Percentiles rank a stretch among this genome's conserved stretches.
These are phyloP conservation scores for Halisarca cf. caerulea DNA, from an alignment of 37 sponge, comb jelly and placozoan genomes.

Conservation along the genomic window DNA sequence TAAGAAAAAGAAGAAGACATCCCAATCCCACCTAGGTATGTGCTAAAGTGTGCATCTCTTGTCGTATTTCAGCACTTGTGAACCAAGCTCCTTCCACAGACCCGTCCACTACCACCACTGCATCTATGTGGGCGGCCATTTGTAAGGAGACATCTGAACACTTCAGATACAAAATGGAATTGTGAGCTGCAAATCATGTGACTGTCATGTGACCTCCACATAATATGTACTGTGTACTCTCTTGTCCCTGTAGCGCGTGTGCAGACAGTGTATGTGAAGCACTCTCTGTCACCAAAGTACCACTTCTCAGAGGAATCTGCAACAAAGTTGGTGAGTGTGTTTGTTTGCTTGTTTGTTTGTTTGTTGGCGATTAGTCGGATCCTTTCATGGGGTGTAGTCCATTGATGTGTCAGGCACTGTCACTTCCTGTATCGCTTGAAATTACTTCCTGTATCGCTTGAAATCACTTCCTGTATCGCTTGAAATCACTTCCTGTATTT, in stretches of 20 bases:
- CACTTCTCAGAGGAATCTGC: conserved; percentile 15
- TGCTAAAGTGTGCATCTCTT: background rate
- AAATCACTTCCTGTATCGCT: background rate
- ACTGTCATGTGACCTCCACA: background rate
- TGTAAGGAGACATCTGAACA: conserved; percentile 48
- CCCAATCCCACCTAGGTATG: background rate
- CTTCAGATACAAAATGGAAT: conserved; percentile 64
- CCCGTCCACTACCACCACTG: background rate
- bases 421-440: no score
- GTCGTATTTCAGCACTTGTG: no score
- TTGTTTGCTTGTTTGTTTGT: no score
- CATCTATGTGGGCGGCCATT: conserved; percentile 58
- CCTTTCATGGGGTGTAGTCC: no score
- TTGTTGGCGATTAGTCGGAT: no score
- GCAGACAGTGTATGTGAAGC: background rate
- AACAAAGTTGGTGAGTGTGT: conserved; percentile 29
- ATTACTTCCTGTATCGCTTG: background rate
- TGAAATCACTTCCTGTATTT: background rate
- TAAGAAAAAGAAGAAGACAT: background rate
- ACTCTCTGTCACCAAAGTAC: background rate
- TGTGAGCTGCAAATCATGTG: conserved; percentile 28
- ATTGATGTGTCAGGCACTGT: no score
- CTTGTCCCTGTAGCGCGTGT: conserved; percentile 1
- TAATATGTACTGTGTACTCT: background rate
- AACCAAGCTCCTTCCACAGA: no score